Conservation (phyloP, 1,140 invertebrate genomes). For the Tenebrio molitor region DNA sequence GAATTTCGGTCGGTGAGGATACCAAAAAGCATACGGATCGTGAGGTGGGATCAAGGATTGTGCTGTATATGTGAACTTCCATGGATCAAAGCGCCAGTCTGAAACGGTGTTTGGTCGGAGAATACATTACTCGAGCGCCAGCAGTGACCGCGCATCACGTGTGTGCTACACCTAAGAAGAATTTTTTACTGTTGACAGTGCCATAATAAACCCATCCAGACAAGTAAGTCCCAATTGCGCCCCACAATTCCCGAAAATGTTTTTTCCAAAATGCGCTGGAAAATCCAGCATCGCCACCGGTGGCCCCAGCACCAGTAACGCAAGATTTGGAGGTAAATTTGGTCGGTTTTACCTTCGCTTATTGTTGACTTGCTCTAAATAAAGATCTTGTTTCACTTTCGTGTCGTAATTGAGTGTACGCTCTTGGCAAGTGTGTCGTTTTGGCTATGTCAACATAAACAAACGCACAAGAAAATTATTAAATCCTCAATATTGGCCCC, state of each 20-base stretch:
- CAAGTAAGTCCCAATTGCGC: slow-evolving; percentile 7
- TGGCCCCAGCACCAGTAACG: too few species aligned
- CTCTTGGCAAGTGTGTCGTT: slow-evolving; percentile 15
- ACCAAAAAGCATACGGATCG: slow-evolving; percentile 24
- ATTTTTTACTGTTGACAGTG: not conserved
- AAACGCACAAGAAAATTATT: not conserved
- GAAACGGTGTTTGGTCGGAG: slow-evolving; percentile 19
- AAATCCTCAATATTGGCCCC: not conserved
- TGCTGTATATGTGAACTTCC: slow-evolving; percentile 29
- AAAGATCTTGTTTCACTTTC: slow-evolving; percentile 35
- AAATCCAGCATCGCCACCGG: too few species aligned
- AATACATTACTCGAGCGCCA: slow-evolving; percentile 1
- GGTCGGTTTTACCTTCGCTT: not conserved
- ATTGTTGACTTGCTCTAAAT: slow-evolving; percentile 28
- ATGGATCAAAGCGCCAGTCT: slow-evolving; percentile 33
- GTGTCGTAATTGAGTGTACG: slow-evolving; percentile 32
- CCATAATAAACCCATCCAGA: slow-evolving; percentile 1
- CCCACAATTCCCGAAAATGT: too few species aligned
- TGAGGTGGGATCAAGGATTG: slow-evolving; percentile 36
- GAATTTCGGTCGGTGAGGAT: slow-evolving; percentile 31
- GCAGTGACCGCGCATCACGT: slow-evolving; percentile 22
- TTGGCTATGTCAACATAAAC: slow-evolving; percentile 18
- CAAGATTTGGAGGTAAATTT: not conserved
- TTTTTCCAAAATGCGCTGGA: too few species aligned
- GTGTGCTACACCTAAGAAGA: not conserved